Percentiles rank a stretch among this genome's conserved stretches.
phyloP scores from a whole-genome alignment of 1,140 invertebrate genomes.

The Nephila pilipes region DNA sequence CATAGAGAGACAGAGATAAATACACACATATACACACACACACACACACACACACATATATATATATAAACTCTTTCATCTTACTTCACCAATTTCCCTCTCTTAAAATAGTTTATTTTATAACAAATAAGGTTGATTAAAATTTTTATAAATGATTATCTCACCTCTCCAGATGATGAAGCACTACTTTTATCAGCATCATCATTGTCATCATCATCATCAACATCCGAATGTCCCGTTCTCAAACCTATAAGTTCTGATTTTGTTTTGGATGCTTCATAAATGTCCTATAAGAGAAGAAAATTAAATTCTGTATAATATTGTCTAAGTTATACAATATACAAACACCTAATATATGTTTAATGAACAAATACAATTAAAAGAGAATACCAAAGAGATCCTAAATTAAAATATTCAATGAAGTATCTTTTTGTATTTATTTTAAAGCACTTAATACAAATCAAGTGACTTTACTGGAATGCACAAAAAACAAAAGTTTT shows the following conservation, averaged over 20 bases:
- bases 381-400: background rate
- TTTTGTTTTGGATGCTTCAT: conserved; percentile 72
- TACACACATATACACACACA: too few relatives aligned
- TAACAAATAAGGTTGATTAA: too few relatives aligned
- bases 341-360: background rate
- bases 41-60: too few relatives aligned
- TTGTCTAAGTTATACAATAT: background rate
- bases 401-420: background rate
- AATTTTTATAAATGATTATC: background rate
- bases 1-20: too few relatives aligned
- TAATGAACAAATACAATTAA: background rate
- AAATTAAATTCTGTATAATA: background rate
- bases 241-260: conserved; percentile 62
- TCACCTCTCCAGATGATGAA: conserved; percentile 12
- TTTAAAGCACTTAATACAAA: background rate
- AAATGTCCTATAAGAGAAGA: conserved; percentile 49
- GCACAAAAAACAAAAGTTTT: background rate
- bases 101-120: too few relatives aligned
- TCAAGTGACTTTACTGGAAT: background rate
- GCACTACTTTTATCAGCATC: background rate
- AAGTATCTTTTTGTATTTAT: background rate
- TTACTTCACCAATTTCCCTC: too few relatives aligned
- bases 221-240: background rate
- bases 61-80: too few relatives aligned
- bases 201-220: conserved; percentile 45